phyloP scores from a whole-genome alignment of 2,113 vertebrate species.

The Centropus unirufus region DNA sequence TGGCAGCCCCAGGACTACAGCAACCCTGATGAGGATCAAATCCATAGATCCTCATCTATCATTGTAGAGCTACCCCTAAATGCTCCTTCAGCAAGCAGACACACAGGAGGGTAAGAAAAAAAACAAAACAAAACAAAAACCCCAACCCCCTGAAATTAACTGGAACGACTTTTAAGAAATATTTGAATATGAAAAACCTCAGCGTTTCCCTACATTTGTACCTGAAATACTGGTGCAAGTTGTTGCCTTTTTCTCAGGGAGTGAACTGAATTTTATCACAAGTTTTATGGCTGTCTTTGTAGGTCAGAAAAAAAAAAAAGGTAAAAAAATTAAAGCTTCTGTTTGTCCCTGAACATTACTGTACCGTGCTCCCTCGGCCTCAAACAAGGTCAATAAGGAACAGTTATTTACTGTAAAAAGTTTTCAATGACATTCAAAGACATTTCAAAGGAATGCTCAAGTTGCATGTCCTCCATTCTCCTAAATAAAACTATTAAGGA shows the following conservation, averaged over 20 bases:
- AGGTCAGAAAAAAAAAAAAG: not conserved
- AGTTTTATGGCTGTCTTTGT: not conserved
- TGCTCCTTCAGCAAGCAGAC: slow-evolving; percentile 11
- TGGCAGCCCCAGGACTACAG: not conserved
- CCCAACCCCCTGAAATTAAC: not conserved
- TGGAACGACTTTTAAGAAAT: not conserved
- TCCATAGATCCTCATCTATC: not conserved
- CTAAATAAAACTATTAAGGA: not conserved
- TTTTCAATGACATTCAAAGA: too few relatives aligned
- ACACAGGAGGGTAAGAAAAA: not conserved
- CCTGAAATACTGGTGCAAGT: slow-evolving; percentile 17
- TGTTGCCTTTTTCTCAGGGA: slow-evolving; percentile 14
- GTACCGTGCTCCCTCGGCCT: not conserved
- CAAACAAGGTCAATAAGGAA: not conserved
- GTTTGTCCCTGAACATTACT: not conserved
- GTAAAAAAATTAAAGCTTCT: not conserved
- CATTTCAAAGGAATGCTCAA: slow-evolving; percentile 17
- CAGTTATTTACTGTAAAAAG: not conserved
- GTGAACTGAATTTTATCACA: not conserved
- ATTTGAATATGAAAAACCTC: not conserved
- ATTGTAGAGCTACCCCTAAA: not conserved
- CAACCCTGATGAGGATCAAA: not conserved
- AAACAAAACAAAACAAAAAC: not conserved
- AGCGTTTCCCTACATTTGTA: not conserved
- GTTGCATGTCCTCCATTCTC: not conserved